Evolutionary conservation across 2,113 vertebrate species (phyloP).

Genomic region (Alouatta palliata): DNA sequence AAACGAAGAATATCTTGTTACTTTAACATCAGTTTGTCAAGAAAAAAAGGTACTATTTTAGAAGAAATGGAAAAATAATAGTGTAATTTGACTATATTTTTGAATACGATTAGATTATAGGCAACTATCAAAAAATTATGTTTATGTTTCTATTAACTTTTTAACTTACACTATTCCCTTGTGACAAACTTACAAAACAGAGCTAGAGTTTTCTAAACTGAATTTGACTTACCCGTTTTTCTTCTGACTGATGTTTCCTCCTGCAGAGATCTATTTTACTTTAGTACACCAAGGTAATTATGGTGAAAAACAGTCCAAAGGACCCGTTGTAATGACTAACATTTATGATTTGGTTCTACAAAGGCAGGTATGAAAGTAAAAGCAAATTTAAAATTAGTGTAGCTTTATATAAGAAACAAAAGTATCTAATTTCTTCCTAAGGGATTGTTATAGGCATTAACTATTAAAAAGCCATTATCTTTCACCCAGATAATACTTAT

Average conservation of each 20-base stretch:
- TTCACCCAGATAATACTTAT: background rate
- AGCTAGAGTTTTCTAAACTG: background rate
- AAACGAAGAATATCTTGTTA: background rate
- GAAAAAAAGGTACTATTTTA: background rate
- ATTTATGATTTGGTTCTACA: background rate
- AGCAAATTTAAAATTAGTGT: constrained; percentile 41
- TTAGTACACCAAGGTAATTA: background rate
- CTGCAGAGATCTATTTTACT: background rate
- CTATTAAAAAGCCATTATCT: constrained; percentile 15
- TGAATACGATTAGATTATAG: background rate
- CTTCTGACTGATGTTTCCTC: background rate
- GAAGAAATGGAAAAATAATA: background rate
- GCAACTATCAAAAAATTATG: background rate
- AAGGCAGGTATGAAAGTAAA: constrained; percentile 50
- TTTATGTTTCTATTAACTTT: constrained; percentile 21
- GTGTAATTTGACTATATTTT: background rate
- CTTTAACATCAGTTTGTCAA: background rate
- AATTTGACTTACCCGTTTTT: background rate
- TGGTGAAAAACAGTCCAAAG: background rate
- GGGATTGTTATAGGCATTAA: background rate
- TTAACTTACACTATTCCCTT: background rate
- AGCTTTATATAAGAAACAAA: constrained; percentile 16
- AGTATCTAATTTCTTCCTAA: constrained; percentile 1
- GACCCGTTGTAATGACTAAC: background rate
- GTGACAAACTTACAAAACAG: background rate